Conservation (phyloP, 2,888 invertebrate genomes). For the Monopis laevigella region DNA sequence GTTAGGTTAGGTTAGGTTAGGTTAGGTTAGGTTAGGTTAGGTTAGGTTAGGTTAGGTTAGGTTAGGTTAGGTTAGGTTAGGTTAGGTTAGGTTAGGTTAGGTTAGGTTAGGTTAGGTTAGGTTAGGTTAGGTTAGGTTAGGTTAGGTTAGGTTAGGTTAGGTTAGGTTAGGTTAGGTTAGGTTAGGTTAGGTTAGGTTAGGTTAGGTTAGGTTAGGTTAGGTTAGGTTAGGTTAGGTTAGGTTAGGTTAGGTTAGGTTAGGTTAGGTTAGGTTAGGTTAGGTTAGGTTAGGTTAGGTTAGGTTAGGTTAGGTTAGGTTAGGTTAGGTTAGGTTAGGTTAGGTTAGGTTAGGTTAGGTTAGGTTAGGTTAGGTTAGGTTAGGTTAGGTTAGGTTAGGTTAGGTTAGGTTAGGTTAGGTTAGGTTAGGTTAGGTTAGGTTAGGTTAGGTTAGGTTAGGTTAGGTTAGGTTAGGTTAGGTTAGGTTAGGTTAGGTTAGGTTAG, state of each 20-base stretch:
- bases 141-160: constrained; percentile 7
- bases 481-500: constrained; percentile 7
- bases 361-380: constrained; percentile 19
- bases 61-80: constrained; percentile 18
- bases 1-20: constrained; percentile 17
- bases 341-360: constrained; percentile 18
- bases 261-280: constrained; percentile 17
- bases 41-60: constrained; percentile 18
- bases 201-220: constrained; percentile 7
- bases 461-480: constrained; percentile 7
- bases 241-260: constrained; percentile 18
- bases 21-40: constrained; percentile 17
- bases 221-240: constrained; percentile 15
- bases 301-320: constrained; percentile 17
- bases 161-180: constrained; percentile 3
- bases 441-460: constrained; percentile 7
- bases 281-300: constrained; percentile 17
- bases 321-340: constrained; percentile 18
- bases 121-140: constrained; percentile 7
- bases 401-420: constrained; percentile 7
- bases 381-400: constrained; percentile 12
- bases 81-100: constrained; percentile 19
- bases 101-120: constrained; percentile 15
- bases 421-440: constrained; percentile 7
- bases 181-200: constrained; percentile 7